Evolutionary conservation across 2,797 vertebrate species (phyloP), one percentile per base, ranked within the genome.

Genomic region (Botia kubotai): DNA sequence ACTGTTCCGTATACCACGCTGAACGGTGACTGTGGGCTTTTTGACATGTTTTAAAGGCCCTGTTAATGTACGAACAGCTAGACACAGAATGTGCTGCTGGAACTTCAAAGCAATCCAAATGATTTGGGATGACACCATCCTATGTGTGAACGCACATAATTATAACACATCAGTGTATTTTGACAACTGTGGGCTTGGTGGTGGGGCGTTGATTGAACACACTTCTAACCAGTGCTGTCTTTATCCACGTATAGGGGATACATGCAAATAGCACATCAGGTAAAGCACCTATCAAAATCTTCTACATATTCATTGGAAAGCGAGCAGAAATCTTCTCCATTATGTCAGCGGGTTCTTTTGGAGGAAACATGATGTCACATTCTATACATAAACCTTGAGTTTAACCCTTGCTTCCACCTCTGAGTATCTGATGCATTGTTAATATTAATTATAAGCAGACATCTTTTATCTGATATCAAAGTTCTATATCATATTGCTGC

Each of bases 151-250:
- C 53, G 46, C 62, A 53, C 29, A 19, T 72, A 60, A 79, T 65
- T 53, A 23, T 53, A 72, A 72, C 77, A 65, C 46, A 8, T 72
- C 46, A 14, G 11, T 13, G 6, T 43, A 53, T 23, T 78, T 70
- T 70, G 66, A 78, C 23, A 60, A 77, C 39, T n/a, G 10, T 26
- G n/a, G 68, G 4, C 17, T 39, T 53, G 26, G 13, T 53, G 43
- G 57, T 39, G 21, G 6, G 14, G 77, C 72, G 68, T 79, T 79
- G 77, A 79, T 72, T 79, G 77, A 79, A 10, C 46, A 19, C 66
- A 50, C 17, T 33, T 60, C 53, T 70, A 23, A 48, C 68, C 16
- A 60, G 23, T 69, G 21, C 17, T 39, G 69, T 39, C 36, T 70
- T 60, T 23, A 50, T 29, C 6, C 39, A 58, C 26, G 14, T n/a